A percentile compares a stretch with the other conserved stretches of the same genome.
phyloP scores from a whole-genome alignment of 2,888 invertebrate species.

The Drosophila kanekoi region DNA sequence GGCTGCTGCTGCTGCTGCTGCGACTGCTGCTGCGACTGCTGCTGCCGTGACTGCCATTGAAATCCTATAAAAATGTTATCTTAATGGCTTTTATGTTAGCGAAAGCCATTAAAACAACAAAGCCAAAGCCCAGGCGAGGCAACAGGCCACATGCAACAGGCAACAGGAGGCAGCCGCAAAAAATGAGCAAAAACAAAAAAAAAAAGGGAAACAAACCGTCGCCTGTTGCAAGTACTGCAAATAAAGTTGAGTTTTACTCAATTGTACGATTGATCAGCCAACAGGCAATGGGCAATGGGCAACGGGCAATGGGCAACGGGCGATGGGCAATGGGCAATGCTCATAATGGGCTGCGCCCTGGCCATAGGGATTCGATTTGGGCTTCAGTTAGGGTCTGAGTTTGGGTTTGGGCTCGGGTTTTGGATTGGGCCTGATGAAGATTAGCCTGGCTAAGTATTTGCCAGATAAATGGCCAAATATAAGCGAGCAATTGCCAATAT shows the following conservation, averaged over 20 bases:
- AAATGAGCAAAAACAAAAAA: too few relatives aligned
- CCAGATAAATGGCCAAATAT: constrained; percentile 59
- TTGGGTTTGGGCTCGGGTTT: constrained; percentile 41
- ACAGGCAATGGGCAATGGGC: constrained; percentile 60
- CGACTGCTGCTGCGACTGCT: constrained; percentile 34
- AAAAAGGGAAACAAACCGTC: constrained; percentile 65
- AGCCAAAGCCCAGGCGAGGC: constrained; percentile 55
- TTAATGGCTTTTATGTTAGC: constrained; percentile 83
- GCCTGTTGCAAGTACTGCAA: constrained; percentile 72
- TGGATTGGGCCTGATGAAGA: constrained; percentile 62
- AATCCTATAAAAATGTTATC: constrained; percentile 82
- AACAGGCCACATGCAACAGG: constrained; percentile 47
- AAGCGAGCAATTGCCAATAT: constrained; percentile 37
- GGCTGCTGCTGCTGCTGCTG: constrained; percentile 34
- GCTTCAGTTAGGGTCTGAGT: constrained; percentile 41
- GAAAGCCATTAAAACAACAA: constrained; percentile 79
- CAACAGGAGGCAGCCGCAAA: constrained; percentile 19
- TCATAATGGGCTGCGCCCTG: constrained; percentile 65
- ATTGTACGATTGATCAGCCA: constrained; percentile 81
- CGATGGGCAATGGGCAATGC: constrained; percentile 62
- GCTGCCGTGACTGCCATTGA: constrained; percentile 70
- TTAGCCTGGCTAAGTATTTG: constrained; percentile 58
- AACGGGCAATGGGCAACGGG: constrained; percentile 64
- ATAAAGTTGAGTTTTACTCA: constrained; percentile 79
- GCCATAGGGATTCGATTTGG: constrained; percentile 57